phyloP scores from a whole-genome alignment of 2,888 invertebrate genomes.

The Venustoraphidia nigricollis region DNA sequence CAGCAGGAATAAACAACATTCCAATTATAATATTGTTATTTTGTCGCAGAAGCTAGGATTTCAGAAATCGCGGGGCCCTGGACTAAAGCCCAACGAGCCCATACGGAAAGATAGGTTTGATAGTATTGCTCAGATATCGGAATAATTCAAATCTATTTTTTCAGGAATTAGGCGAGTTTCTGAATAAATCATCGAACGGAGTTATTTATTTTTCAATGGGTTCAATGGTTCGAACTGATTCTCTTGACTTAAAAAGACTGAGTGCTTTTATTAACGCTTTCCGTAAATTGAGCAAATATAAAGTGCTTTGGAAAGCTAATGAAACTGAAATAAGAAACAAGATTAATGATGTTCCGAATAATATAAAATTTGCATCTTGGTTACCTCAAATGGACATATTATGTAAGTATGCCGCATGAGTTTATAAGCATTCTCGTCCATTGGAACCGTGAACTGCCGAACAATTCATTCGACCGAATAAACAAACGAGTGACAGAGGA shows the following conservation, averaged over 20 bases:
- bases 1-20: no score
- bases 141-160: neutral
- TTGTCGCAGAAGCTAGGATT: no score
- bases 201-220: conserved; percentile 43
- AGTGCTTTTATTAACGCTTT: conserved; percentile 33
- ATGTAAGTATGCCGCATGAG: conserved; percentile 24
- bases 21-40: no score
- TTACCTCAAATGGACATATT: conserved; percentile 38
- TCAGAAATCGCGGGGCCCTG: no score
- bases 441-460: no score
- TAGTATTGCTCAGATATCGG: no score
- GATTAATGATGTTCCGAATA: conserved; percentile 22
- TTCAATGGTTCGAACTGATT: conserved; percentile 38
- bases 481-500: no score
- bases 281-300: conserved; percentile 30
- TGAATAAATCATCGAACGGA: conserved; percentile 17
- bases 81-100: no score
- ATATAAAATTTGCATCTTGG: conserved; percentile 34
- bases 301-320: conserved; percentile 38
- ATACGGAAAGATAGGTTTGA: no score
- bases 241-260: conserved; percentile 31
- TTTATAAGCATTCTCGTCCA: no score
- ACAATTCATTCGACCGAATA: no score
- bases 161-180: conserved; percentile 17
- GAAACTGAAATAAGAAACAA: conserved; percentile 28